phyloP scores from a whole-genome alignment of 1,140 invertebrate genomes.

The Drosophila busckii region DNA sequence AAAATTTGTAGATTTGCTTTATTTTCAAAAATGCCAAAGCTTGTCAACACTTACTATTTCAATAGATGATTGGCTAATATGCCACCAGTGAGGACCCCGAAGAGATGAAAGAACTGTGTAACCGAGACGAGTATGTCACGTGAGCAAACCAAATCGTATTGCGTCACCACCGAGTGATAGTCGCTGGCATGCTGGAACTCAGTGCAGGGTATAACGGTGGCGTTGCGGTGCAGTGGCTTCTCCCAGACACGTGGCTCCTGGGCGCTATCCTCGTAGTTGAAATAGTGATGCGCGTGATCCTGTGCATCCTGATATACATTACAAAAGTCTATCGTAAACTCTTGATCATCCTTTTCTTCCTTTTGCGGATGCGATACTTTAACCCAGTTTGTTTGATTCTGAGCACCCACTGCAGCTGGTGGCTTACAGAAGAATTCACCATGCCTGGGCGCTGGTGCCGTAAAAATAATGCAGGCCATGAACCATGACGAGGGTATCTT shows the following conservation, averaged over 20 bases:
- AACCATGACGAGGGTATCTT: slow-evolving; percentile 80
- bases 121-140: slow-evolving; percentile 79
- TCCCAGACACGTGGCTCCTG: slow-evolving; percentile 65
- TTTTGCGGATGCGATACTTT: slow-evolving; percentile 76
- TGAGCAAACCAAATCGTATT: slow-evolving; percentile 79
- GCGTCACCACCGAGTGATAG: slow-evolving; percentile 73
- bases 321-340: slow-evolving; percentile 76
- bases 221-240: slow-evolving; percentile 53
- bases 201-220: slow-evolving; percentile 70
- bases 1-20: too few relatives aligned
- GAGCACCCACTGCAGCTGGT: slow-evolving; percentile 42
- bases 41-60: slow-evolving; percentile 79
- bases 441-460: slow-evolving; percentile 69
- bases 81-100: slow-evolving; percentile 79
- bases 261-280: slow-evolving; percentile 56
- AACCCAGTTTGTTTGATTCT: slow-evolving; percentile 76
- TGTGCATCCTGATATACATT: slow-evolving; percentile 73
- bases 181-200: slow-evolving; percentile 66
- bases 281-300: slow-evolving; percentile 74
- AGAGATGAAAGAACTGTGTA: slow-evolving; percentile 79
- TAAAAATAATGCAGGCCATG: slow-evolving; percentile 79
- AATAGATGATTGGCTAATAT: slow-evolving; percentile 78
- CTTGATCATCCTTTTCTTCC: slow-evolving; percentile 69
- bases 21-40: too few relatives aligned
- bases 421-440: slow-evolving; percentile 78